Percentiles rank a stretch among this genome's conserved stretches.
Conservation (phyloP, 2,113 vertebrate genomes). For the Myiozetetes cayanensis region DNA sequence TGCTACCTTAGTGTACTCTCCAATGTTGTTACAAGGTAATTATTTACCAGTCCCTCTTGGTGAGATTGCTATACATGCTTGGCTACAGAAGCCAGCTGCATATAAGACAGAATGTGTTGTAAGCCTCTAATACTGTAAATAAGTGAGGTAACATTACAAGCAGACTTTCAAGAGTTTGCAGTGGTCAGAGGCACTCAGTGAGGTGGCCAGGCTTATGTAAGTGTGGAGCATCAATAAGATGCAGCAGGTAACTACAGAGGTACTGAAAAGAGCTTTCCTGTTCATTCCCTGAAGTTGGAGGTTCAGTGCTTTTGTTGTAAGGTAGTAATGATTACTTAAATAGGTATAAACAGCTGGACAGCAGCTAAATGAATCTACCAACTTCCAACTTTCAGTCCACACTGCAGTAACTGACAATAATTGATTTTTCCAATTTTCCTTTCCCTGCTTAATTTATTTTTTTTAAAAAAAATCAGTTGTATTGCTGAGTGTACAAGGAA, state of each 20-base stretch:
- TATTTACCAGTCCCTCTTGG: neutral
- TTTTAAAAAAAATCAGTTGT: neutral
- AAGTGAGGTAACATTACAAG: neutral
- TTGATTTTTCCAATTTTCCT: neutral
- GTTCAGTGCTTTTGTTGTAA: neutral
- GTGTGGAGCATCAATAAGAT: neutral
- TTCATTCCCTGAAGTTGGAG: neutral
- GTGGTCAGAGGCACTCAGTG: neutral
- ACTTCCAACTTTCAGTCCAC: neutral
- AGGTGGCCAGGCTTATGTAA: neutral
- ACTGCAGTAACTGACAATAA: neutral
- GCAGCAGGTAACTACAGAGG: neutral
- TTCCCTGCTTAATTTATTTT: neutral
- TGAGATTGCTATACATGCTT: accelerated
- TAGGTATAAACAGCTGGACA: neutral
- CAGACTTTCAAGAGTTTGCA: neutral
- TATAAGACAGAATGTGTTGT: neutral
- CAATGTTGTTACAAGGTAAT: neutral
- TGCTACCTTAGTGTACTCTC: accelerated
- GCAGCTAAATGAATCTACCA: neutral
- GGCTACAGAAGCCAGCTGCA: neutral
- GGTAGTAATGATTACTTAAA: neutral
- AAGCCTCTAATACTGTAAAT: neutral
- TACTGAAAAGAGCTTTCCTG: neutral
- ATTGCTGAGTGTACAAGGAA: neutral